Conservation (phyloP, 2,888 invertebrate species). For the Nemurella pictetii region DNA sequence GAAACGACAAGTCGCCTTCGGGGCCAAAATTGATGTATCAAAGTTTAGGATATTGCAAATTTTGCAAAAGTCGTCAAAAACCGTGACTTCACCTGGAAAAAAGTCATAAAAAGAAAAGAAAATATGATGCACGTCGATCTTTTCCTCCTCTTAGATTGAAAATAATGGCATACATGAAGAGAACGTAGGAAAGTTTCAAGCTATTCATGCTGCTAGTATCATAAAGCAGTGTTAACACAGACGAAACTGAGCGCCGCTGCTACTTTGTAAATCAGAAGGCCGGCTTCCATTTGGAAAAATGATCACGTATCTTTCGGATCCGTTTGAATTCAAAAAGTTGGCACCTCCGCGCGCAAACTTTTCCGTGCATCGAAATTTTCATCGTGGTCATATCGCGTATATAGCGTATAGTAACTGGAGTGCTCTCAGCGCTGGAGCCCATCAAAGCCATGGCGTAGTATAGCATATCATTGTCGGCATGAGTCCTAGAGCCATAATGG, state of each 20-base stretch:
- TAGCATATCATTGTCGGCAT: neutral
- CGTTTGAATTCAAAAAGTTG: neutral
- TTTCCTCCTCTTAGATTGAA: neutral
- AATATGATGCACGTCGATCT: neutral
- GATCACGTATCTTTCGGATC: neutral
- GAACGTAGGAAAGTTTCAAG: neutral
- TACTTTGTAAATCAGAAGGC: neutral
- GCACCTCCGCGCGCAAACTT: neutral
- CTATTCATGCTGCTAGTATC: neutral
- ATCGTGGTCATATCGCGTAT: neutral
- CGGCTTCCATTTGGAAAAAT: neutral
- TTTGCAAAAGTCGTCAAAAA: neutral
- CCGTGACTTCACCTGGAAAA: neutral
- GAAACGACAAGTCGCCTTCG: neutral
- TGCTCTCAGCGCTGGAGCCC: neutral
- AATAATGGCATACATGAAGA: neutral
- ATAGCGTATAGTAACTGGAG: too few species aligned
- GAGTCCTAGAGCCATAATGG: neutral
- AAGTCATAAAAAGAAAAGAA: neutral
- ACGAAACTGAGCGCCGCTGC: neutral
- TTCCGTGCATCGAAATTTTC: neutral
- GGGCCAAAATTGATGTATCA: neutral
- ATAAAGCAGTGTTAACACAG: neutral
- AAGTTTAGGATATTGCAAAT: conserved; percentile 5
- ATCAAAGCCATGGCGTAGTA: neutral